Base-by-base conservation (phyloP, 2,888 invertebrate genomes). In the Trilocha varians region DNA sequence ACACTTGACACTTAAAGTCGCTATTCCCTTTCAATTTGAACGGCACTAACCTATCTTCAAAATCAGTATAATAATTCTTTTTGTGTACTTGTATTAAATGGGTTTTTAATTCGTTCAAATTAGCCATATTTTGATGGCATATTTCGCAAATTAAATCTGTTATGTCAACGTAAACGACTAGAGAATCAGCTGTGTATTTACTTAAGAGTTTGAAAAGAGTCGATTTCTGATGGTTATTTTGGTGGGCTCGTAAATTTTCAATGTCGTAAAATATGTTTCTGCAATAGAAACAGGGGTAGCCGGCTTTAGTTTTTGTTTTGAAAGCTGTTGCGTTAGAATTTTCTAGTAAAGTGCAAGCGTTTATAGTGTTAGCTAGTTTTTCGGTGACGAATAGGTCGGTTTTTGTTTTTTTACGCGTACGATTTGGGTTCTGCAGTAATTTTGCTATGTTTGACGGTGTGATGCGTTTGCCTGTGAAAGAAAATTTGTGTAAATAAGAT, bases 211-310 rank as follows among this genome's bases (percentile, higher is more conserved):
- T 47, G 3, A 42, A 43, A 0, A 57, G 18, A 39, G 47, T 57
- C 3, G 41, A 43, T 32, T 54, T 56, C 1, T 41, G 43, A 40
- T 50, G 57, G 8, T 8, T 17, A 0, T 6, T 43, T 39, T 54
- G 54, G 11, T 69, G 69, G 3, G 50, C 42, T 17, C 49, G 48
- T 0, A 69, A 16, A 1, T 48, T 41, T 3, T 55, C 45, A 1
- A 59, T 53, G 6, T 55, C 52, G 14, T 49, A 52, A 16, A 55
- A 59, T 4, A 53, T 50, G 32, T 49, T 39, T 9, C 54, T 43
- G 34, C 69, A 69, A 38, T 65, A 68, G 43, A 60, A 66, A 6
- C 69, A 69, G 0, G 63, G 60, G 43, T 55, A 69, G 0, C 66
- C 67, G 1, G 49, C 48, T 2, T 53, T 48, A 35, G 48, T 59